phyloP scores from a whole-genome alignment of 2,113 vertebrate species.

The Struthidea cinerea region DNA sequence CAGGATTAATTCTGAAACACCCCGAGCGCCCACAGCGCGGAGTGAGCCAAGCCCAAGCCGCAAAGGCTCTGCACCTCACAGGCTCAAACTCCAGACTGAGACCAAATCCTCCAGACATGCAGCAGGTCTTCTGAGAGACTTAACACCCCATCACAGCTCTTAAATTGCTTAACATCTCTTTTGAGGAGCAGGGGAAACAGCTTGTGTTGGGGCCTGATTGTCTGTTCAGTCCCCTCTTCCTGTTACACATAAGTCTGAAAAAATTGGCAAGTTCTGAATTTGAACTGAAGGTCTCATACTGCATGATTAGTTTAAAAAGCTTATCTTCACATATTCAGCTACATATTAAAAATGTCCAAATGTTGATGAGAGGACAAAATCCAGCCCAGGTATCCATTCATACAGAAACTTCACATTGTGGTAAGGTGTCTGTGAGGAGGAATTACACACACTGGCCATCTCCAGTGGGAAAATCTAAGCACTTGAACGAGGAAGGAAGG shows the following conservation, averaged over 20 bases:
- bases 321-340: not conserved
- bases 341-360: not conserved
- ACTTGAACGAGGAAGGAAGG: not conserved
- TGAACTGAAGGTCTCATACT: not conserved
- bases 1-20: constrained; percentile 11
- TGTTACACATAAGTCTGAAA: not conserved
- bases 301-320: not conserved
- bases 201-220: not conserved
- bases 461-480: not conserved
- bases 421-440: not conserved
- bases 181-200: not conserved
- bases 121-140: not conserved
- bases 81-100: not conserved
- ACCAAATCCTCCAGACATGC: not conserved
- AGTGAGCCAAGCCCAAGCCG: not conserved
- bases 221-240: not conserved
- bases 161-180: not conserved
- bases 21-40: not conserved
- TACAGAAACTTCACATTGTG: not conserved
- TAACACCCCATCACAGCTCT: not conserved
- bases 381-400: not conserved
- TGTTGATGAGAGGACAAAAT: not conserved
- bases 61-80: not conserved
- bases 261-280: not conserved
- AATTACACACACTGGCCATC: not conserved